These are phyloP conservation scores for Petrosia ficiformis DNA, from an alignment of 37 sponge, comb jelly and placozoan genomes.

Conservation along the genomic window DNA sequence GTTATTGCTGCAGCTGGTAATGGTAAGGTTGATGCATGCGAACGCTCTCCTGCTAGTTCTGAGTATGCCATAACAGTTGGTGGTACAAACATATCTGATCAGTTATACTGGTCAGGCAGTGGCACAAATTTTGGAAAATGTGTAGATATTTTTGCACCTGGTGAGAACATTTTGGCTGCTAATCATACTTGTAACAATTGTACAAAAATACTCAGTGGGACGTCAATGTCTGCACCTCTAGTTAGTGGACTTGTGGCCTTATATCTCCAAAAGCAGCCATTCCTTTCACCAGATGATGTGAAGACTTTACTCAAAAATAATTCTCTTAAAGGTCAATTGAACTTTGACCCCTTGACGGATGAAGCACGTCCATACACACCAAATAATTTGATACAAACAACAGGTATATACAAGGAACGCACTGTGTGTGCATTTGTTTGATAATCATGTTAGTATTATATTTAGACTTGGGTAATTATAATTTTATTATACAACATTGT, in stretches of 20 bases:
- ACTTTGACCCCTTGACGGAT: constrained; percentile 24
- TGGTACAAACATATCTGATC: constrained; percentile 41
- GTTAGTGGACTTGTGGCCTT: constrained; percentile 60
- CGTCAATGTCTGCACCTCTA: constrained; percentile 67
- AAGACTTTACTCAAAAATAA: constrained; percentile 27
- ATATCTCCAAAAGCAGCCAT: constrained; percentile 29
- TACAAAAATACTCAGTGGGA: constrained; percentile 42
- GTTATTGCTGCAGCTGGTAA: constrained; percentile 69
- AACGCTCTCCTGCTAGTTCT: constrained; percentile 30
- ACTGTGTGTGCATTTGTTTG: no score
- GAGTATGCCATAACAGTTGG: constrained; percentile 51
- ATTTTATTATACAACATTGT: no score
- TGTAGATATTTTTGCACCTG: constrained; percentile 75
- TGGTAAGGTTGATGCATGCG: constrained; percentile 36
- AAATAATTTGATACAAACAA: constrained; percentile 29
- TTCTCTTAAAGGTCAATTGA: constrained; percentile 14
- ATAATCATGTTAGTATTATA: no score
- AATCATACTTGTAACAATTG: constrained; percentile 29
- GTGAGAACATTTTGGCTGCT: constrained; percentile 36
- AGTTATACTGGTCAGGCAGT: constrained; percentile 50
- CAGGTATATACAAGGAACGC: constrained; percentile 35
- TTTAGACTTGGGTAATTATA: no score
- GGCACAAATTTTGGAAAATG: constrained; percentile 64
- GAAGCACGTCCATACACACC: constrained; percentile 6
- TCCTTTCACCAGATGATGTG: constrained; percentile 33